A percentile compares a stretch with the other conserved stretches of the same genome.
These are phyloP conservation scores for Paraescarpia echinospica DNA, from an alignment of 1,140 invertebrate genomes.

Conservation along the genomic window DNA sequence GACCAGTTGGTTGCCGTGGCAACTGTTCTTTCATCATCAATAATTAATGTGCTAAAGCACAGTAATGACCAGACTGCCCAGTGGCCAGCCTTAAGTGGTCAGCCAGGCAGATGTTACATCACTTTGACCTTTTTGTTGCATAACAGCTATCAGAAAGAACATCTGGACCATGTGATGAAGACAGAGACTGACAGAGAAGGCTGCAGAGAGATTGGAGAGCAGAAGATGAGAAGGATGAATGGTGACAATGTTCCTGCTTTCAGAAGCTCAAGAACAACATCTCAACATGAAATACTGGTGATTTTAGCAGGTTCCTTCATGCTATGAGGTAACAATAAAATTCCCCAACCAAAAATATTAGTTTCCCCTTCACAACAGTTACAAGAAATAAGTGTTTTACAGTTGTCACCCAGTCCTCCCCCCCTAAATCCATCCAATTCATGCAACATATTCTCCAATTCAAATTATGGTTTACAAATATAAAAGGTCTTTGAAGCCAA, in stretches of 20 bases:
- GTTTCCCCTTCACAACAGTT: too few relatives aligned
- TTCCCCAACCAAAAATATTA: too few relatives aligned
- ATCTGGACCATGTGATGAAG: neutral
- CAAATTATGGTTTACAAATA: too few relatives aligned
- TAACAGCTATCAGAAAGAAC: neutral
- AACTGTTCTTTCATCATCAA: slow-evolving; percentile 6
- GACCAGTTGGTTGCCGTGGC: neutral
- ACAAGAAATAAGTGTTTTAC: too few relatives aligned
- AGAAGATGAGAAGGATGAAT: neutral
- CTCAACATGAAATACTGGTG: neutral
- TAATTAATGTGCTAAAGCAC: slow-evolving; percentile 6
- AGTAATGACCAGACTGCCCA: neutral
- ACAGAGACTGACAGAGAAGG: neutral
- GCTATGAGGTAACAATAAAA: too few relatives aligned
- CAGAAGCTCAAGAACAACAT: neutral
- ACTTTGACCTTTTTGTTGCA: neutral
- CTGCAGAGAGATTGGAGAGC: neutral
- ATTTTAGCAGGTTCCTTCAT: neutral
- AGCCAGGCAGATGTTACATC: neutral
- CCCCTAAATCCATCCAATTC: too few relatives aligned
- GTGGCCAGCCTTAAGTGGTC: neutral
- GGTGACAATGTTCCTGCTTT: neutral
- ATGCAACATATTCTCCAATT: too few relatives aligned
- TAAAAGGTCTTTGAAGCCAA: too few relatives aligned
- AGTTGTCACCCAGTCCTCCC: too few relatives aligned